These are phyloP conservation scores for Rallus crepitans DNA, from an alignment of 2,797 vertebrate genomes.

Conservation along the genomic window DNA sequence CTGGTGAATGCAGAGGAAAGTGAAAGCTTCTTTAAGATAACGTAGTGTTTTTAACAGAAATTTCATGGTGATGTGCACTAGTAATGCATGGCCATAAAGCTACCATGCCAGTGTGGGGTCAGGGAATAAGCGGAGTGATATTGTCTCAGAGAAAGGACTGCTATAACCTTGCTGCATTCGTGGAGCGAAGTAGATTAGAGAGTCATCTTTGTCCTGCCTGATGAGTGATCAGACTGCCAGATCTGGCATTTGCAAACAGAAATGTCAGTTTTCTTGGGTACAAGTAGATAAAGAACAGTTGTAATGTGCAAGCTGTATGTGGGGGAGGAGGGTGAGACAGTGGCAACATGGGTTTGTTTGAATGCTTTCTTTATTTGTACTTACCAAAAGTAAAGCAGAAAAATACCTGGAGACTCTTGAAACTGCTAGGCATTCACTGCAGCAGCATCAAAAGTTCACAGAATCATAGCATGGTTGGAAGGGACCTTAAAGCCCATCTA, in stretches of 20 bases:
- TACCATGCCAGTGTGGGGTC: neutral
- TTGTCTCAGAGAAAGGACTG: too few relatives aligned
- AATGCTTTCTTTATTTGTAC: neutral
- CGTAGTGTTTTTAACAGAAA: neutral
- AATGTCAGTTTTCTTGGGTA: neutral
- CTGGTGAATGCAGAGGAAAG: neutral
- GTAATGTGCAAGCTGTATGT: neutral
- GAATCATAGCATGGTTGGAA: too few relatives aligned
- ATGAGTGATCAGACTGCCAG: neutral
- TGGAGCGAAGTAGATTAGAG: neutral
- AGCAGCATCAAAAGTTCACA: neutral
- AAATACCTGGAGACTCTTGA: neutral
- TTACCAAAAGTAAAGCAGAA: neutral
- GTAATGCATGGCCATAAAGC: neutral
- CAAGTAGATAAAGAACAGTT: neutral
- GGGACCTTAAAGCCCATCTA: too few relatives aligned
- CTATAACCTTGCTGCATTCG: accelerated
- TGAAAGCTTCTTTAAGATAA: neutral
- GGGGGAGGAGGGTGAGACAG: neutral
- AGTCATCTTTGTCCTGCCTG: neutral
- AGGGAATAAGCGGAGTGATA: neutral
- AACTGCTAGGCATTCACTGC: neutral
- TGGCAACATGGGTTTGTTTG: neutral
- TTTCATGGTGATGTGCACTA: neutral
- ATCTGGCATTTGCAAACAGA: neutral